A percentile compares a stretch with the other conserved stretches of the same genome.
Conservation (phyloP, 2,888 invertebrate genomes). For the Scaptomyza reducta region DNA sequence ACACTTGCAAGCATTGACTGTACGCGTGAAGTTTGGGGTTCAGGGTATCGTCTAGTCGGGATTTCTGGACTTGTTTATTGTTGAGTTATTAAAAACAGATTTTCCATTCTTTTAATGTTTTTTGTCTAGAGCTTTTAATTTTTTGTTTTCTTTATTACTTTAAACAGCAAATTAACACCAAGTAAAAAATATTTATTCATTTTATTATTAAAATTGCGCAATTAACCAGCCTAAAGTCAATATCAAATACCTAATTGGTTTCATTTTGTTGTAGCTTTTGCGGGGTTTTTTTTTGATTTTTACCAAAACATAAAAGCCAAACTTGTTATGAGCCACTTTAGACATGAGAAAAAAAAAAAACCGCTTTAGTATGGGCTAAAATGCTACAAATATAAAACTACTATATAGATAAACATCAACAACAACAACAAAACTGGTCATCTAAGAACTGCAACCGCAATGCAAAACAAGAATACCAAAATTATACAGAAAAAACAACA, state of each 20-base stretch:
- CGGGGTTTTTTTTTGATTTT: constrained; percentile 29
- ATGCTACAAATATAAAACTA: constrained; percentile 24
- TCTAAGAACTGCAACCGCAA: constrained; percentile 70
- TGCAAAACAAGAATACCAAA: constrained; percentile 49
- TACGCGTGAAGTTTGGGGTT: too few relatives aligned
- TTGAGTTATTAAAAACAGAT: too few relatives aligned
- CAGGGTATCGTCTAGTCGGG: too few relatives aligned
- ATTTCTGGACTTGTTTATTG: too few relatives aligned
- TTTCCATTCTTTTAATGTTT: too few relatives aligned
- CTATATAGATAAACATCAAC: constrained; percentile 32
- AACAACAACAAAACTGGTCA: constrained; percentile 66
- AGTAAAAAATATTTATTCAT: constrained; percentile 27
- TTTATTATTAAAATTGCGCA: constrained; percentile 51
- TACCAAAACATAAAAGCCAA: constrained; percentile 50
- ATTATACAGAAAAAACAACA: constrained; percentile 3
- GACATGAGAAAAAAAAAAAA: constrained; percentile 14
- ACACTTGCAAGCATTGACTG: too few relatives aligned
- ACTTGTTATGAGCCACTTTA: constrained; percentile 49
- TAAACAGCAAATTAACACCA: constrained; percentile 17
- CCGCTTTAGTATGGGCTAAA: constrained; percentile 25
- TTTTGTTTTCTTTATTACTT: neutral
- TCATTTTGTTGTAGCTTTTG: constrained; percentile 19
- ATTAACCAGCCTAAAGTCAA: constrained; percentile 74
- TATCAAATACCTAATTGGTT: constrained; percentile 70
- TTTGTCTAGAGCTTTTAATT: neutral